Conservation (phyloP, 2,888 invertebrate species). For the Eremobia ochroleuca region DNA sequence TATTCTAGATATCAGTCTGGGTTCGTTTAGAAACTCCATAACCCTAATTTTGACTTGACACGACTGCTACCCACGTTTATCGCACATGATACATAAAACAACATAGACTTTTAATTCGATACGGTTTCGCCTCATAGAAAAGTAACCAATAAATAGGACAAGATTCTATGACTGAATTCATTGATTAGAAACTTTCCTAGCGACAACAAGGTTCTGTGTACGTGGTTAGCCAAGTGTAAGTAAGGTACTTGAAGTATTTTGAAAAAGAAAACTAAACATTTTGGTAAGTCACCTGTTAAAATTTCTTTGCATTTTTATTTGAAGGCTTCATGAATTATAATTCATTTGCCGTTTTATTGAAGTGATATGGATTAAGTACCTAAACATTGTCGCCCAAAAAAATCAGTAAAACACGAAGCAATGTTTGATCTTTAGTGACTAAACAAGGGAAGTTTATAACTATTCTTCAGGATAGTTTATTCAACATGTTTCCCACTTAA, state of each 20-base stretch:
- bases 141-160: constrained; percentile 40
- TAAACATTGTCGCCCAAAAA: not conserved
- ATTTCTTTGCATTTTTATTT: not conserved
- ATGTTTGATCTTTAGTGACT: constrained; percentile 38
- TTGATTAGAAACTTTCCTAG: constrained; percentile 14
- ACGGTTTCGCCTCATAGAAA: constrained; percentile 15
- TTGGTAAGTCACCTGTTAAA: constrained; percentile 31
- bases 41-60: constrained; percentile 16
- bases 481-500: constrained; percentile 40
- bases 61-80: constrained; percentile 9
- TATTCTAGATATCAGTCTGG: not conserved
- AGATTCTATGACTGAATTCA: constrained; percentile 10
- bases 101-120: constrained; percentile 27
- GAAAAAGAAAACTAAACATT: constrained; percentile 4
- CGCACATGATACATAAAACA: constrained; percentile 24
- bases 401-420: not conserved
- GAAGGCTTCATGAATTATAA: not conserved
- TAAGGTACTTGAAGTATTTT: not conserved
- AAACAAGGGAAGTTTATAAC: constrained; percentile 61
- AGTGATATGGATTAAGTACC: not conserved
- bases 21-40: constrained; percentile 39
- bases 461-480: constrained; percentile 51
- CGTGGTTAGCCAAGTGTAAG: not conserved
- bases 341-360: not conserved
- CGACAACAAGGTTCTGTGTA: constrained; percentile 12